Conservation (phyloP, 1,140 invertebrate species). For the Cardiocondyla obscurior region DNA sequence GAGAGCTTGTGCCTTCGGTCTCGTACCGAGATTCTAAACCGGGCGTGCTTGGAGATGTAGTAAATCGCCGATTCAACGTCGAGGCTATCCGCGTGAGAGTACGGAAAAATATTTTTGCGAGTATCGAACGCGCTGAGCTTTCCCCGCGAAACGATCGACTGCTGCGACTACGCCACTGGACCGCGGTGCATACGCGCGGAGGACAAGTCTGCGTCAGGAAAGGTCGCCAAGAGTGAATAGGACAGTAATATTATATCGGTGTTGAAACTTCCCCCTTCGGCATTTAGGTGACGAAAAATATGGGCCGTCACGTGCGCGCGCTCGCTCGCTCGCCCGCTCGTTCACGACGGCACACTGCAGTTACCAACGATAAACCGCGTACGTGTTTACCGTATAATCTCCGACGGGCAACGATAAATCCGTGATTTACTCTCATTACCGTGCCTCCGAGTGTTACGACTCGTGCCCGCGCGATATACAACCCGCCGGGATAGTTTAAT, state of each 20-base stretch:
- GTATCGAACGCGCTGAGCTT: not conserved
- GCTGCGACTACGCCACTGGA: conserved; percentile 52
- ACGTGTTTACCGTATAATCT: conserved; percentile 73
- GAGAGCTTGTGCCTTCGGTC: not conserved
- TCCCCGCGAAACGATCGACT: not conserved
- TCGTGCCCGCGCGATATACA: conserved; percentile 58
- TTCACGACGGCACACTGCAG: conserved; percentile 57
- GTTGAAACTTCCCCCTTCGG: conserved; percentile 68
- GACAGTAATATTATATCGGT: conserved; percentile 74
- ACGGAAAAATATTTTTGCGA: not conserved
- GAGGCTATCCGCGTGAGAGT: not conserved
- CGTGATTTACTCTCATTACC: conserved; percentile 74
- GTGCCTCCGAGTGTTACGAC: conserved; percentile 67
- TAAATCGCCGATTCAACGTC: not conserved
- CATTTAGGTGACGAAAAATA: conserved; percentile 73
- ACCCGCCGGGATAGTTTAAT: conserved; percentile 64
- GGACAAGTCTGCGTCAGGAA: conserved; percentile 59
- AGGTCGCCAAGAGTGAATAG: conserved; percentile 72
- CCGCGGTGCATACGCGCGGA: conserved; percentile 29
- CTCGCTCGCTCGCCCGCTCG: conserved; percentile 54
- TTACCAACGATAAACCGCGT: conserved; percentile 70
- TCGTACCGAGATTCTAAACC: not conserved
- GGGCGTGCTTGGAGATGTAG: not conserved
- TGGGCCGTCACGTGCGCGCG: conserved; percentile 57
- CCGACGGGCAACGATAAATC: conserved; percentile 69